A percentile compares a stretch with the other conserved stretches of the same genome.
Conservation (phyloP, 2,888 invertebrate species). For the Cataglyphis albicans region DNA sequence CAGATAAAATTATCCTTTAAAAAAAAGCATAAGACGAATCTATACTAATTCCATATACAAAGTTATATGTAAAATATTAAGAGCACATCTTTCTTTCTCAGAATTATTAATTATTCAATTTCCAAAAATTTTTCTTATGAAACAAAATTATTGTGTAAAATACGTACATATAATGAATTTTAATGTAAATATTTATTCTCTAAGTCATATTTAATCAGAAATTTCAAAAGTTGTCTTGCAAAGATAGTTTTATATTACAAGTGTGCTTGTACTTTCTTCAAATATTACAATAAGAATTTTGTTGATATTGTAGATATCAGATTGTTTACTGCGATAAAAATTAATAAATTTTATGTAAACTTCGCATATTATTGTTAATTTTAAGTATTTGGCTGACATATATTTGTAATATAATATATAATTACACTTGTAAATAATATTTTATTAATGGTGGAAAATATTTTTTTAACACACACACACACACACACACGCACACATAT, state of each 20-base stretch:
- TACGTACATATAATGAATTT: background rate
- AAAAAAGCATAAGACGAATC: background rate
- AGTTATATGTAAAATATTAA: background rate
- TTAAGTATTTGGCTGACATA: background rate
- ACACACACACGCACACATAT: background rate
- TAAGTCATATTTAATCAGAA: slow-evolving; percentile 2
- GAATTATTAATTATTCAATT: background rate
- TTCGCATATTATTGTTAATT: background rate
- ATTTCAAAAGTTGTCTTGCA: slow-evolving; percentile 13
- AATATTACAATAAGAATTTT: slow-evolving; percentile 21
- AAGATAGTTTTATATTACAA: background rate
- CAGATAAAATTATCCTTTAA: slow-evolving; percentile 7
- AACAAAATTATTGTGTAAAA: background rate
- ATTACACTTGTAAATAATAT: slow-evolving; percentile 6
- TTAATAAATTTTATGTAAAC: slow-evolving; percentile 20
- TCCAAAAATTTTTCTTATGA: background rate
- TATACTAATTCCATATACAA: background rate
- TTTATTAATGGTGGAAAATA: slow-evolving; percentile 20
- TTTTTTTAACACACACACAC: background rate
- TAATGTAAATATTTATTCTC: slow-evolving; percentile 18
- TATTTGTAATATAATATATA: slow-evolving; percentile 2
- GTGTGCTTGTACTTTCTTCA: background rate
- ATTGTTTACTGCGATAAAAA: slow-evolving; percentile 26
- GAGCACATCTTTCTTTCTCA: background rate
- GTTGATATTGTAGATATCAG: slow-evolving; percentile 11